Evolutionary conservation across 2,888 invertebrate species (phyloP), one percentile per base, ranked within the genome.

Genomic region (Lepidonotus clava): DNA sequence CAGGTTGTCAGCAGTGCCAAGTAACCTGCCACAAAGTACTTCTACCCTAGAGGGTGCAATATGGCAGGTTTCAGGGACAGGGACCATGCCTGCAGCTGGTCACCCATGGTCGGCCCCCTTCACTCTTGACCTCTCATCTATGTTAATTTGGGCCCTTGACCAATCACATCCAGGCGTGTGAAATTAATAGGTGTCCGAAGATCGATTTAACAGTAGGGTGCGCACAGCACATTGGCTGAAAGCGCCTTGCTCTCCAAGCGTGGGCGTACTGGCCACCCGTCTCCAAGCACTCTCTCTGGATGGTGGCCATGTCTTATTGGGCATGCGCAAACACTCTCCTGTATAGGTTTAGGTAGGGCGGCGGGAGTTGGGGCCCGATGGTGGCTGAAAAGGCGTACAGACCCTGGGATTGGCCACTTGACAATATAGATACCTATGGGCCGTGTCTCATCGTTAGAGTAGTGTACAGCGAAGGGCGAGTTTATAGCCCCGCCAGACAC

Each of bases 131-230:
- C 80, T 46, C 32, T 14, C 46, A 32, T 28, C 80, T 46, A 46
- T 32, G 34, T 46, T 28, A 41, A 51, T 32, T 32, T 46, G 14
- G 28, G 28, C 80, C 80, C 46, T 80, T 80, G 80, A 80, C 80
- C 80, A 80, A 80, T 80, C 80, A 51, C 80, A 80, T 24, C 28
- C 32, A 32, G 46, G 28, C 80, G 51, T 46, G 28, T 34, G 28
- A 80, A 80, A 80, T 80, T 80, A 80, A 80, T 46, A 80, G 80
- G 11, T 80, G 41, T 18, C 80, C 46, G 32, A n/a, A 46, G 46
- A 80, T 80, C 80, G 80, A 80, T 80, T 80, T 80, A 80, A 80
- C 80, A 80, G 46, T 80, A 80, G 80, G 80, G 46, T 46, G 80
- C 80, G 1, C 80, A 8, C 80, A n/a, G 2, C 80, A 46, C 80